Conservation (phyloP, 2,888 invertebrate species). For the Noctuana brunneofusca region DNA sequence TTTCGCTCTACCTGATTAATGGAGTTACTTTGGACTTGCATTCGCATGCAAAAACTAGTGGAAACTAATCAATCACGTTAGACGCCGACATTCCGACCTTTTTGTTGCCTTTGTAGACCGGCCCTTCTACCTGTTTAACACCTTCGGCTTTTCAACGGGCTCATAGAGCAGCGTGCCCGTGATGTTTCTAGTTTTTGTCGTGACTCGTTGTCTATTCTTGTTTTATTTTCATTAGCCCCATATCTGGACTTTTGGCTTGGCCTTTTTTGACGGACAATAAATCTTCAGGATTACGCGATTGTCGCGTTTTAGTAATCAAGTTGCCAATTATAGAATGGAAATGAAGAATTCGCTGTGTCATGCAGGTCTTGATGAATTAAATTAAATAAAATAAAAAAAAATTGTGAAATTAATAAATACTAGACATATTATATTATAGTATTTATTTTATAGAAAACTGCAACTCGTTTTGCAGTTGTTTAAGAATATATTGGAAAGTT, state of each 20-base stretch:
- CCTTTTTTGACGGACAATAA: background rate
- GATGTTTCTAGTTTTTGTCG: constrained; percentile 33
- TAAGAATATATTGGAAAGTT: too few relatives aligned
- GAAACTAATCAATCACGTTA: constrained; percentile 32
- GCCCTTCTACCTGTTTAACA: constrained; percentile 28
- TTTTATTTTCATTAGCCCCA: constrained; percentile 23
- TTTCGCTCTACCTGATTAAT: constrained; percentile 22
- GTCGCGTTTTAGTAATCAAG: background rate
- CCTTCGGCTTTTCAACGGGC: constrained; percentile 16
- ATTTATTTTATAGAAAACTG: too few relatives aligned
- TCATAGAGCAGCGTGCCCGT: constrained; percentile 25
- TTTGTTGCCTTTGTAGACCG: constrained; percentile 18
- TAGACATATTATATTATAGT: too few relatives aligned
- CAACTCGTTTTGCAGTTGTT: too few relatives aligned
- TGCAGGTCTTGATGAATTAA: too few relatives aligned
- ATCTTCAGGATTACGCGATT: background rate
- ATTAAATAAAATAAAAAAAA: too few relatives aligned
- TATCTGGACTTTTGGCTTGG: constrained; percentile 5
- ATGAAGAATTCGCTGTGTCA: background rate
- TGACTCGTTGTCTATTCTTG: constrained; percentile 23
- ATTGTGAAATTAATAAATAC: background rate
- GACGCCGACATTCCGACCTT: constrained; percentile 30
- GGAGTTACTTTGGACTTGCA: constrained; percentile 25
- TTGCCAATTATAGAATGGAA: background rate
- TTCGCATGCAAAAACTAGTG: constrained; percentile 27